phyloP scores from a whole-genome alignment of 2,888 invertebrate genomes.

The Eupithecia vulgata region DNA sequence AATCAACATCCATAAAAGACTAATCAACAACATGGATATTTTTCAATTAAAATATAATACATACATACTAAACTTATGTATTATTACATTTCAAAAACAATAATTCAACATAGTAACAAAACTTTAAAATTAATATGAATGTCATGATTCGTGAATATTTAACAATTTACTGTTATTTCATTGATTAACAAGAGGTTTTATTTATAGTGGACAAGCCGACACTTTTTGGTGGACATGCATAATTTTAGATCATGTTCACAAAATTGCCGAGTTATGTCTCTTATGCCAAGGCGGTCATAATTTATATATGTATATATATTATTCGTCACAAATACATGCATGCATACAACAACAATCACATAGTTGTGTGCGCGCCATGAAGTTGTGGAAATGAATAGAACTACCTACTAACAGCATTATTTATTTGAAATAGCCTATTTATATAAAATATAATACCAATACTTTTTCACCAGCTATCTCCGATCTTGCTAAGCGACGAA shows the following conservation, averaged over 20 bases:
- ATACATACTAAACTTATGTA: constrained; percentile 68
- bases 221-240: neutral
- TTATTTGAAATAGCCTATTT: no score
- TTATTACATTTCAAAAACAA: constrained; percentile 67
- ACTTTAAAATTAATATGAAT: constrained; percentile 67
- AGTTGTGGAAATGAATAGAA: neutral
- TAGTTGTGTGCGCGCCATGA: neutral
- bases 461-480: neutral
- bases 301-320: no score
- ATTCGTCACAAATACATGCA: no score
- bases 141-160: constrained; percentile 32
- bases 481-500: neutral
- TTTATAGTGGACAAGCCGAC: neutral
- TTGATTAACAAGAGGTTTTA: neutral
- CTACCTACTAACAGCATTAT: neutral
- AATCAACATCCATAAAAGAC: constrained; percentile 83
- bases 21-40: constrained; percentile 83
- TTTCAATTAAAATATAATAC: constrained; percentile 63
- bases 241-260: neutral
- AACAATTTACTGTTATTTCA: constrained; percentile 44
- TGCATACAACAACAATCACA: no score
- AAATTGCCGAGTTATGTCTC: neutral
- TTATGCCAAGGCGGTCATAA: neutral
- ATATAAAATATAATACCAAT: no score
- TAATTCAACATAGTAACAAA: constrained; percentile 63